These are phyloP conservation scores for Perca flavescens DNA, from an alignment of 2,113 vertebrate genomes.

Conservation along the genomic window DNA sequence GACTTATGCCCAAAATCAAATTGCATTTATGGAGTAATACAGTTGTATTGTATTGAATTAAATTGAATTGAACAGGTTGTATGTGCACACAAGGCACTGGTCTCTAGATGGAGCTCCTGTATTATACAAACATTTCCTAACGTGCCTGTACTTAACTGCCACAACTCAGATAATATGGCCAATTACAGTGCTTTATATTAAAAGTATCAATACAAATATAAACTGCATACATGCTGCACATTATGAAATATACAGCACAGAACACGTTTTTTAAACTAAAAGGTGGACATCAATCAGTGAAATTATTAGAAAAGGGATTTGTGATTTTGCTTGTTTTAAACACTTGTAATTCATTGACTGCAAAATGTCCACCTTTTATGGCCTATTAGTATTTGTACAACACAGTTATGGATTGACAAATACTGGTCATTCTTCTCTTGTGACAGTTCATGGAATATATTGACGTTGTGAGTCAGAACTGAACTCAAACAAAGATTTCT, in stretches of 20 bases:
- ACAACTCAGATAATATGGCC: background rate
- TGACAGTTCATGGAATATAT: background rate
- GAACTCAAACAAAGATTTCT: background rate
- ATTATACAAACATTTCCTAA: background rate
- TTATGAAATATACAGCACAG: background rate
- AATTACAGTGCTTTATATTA: too few species aligned
- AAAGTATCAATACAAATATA: background rate
- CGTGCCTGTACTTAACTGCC: background rate
- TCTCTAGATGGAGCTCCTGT: constrained; percentile 65
- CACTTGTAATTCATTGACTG: background rate
- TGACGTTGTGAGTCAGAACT: background rate
- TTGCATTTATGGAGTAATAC: background rate
- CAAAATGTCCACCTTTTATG: background rate
- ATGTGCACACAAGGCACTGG: background rate
- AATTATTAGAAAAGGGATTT: background rate
- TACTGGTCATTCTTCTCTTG: background rate
- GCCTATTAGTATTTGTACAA: background rate
- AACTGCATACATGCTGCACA: too few species aligned
- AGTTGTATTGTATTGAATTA: background rate
- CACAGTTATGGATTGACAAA: background rate
- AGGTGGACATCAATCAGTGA: background rate
- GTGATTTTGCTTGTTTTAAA: background rate
- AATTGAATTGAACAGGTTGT: background rate
- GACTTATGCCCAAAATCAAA: background rate
- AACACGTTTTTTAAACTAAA: too few species aligned